Evolutionary conservation across 1,140 invertebrate species (phyloP), one percentile per base, ranked within the genome.

Genomic region (Drosophila malerkotliana): DNA sequence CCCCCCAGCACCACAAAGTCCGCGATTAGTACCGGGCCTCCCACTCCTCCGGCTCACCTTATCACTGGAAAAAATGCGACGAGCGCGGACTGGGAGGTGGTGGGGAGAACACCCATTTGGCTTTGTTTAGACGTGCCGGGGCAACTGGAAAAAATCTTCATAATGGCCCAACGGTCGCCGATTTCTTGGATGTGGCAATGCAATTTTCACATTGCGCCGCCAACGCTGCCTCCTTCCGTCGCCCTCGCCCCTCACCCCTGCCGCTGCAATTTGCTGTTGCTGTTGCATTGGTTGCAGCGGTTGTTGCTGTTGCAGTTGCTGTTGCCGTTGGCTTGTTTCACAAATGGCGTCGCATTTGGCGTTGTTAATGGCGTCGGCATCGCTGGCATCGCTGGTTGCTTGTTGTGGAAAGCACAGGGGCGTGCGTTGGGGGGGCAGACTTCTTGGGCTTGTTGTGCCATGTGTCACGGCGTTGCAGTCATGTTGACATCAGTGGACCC

Each of bases 361-460:
- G 81, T 87, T 85, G 81, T 85, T 85, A 85, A 85, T 85, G 82
- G 81, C 81, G 82, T 67, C 75, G 77, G 55, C 76, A 74, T 45
- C 49, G 77, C 59, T 69, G 62, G 57, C 72, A 67, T 78, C 69
- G 74, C 56, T 66, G 63, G 57, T 60, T 72, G 60, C 57, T 58
- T 77, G 74, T 66, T 77, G 63, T 41, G 62, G 62, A 62, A 59
- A 59, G 24, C 34, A 39, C 30, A 24, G 28, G 37, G 47, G 72
- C 37, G 57, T 55, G 47, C 57, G 58, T 49, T 61, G 28, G 63
- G 34, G 59, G 59, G 58, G 12, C 18, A 15, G 82, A 78, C 74
- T 85, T 85, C 82, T 85, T 85, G 78, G 83, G 83, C 82, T 87
- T 87, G 82, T 87, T 87, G 83, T 88, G 83, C 83, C 83, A 87